Base-by-base conservation (phyloP, 2,888 invertebrate genomes). In the Acleris cristana region DNA sequence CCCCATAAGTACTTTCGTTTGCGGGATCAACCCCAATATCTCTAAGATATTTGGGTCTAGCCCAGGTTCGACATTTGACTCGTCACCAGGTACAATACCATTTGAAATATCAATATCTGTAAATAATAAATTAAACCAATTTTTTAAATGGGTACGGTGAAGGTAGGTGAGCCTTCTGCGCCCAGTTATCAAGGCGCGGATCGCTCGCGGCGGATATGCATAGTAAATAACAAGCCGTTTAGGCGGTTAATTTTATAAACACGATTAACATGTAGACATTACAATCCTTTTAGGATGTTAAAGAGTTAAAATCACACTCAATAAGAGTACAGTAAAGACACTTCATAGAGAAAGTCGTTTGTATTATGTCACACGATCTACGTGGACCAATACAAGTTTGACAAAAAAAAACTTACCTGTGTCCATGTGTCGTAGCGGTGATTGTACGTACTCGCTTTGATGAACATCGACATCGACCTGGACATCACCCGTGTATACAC, bases 21-120 rank as follows among this genome's bases (percentile, higher is more conserved):
- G 52, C 8, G n/a, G 57, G 64, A 40, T 64, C 64, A 23, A 57
- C 18, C 64, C 64, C 21, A 64, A 52, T 8, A 64, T 44, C 6
- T 53, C 34, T 61, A 52, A 49, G 14, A 56, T 56, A 18, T n/a
- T 18, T 26, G 54, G 34, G 18, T 54, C 54, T 54, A 34, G 30
- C 30, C 18, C 34, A 7, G 54, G n/a, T 4, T 52, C 23, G 23
- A 8, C 16, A 14, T 23, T 52, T 23, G 52, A 21, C 6, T 52
- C 52, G 23, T 51, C 21, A 51, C 6, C 8, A 2, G 18, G 51
- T 18, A 10, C 3, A 10, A 12, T 51, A 8, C 21, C 21, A 19
- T 18, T 51, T 12, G 51, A 8, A 12, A 19, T 21, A 7, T 19
- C 19, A 51, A 21, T 21, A 10, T 52, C 52, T 52, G 52, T 23